Percentiles rank a stretch among this genome's conserved stretches.
Evolutionary conservation across 2,888 invertebrate species (phyloP).

Genomic region (Oxytorus armatus): DNA sequence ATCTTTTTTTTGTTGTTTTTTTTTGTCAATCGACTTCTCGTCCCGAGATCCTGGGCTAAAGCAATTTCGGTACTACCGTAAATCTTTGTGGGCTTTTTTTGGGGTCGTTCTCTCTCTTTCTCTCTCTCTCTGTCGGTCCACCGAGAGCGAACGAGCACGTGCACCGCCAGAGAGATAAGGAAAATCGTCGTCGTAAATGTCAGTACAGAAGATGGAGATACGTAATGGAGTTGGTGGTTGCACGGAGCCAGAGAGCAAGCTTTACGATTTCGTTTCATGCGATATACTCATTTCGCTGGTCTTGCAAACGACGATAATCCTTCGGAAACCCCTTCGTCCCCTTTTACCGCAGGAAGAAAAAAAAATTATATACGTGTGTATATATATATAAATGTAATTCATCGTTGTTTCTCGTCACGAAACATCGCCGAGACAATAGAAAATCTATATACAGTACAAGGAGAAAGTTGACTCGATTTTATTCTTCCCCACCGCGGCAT

Average conservation of each 20-base stretch:
- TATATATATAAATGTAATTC: conserved; percentile 23
- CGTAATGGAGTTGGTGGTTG: conserved; percentile 48
- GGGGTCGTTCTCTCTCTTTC: conserved; percentile 1
- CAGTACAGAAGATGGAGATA: conserved; percentile 45
- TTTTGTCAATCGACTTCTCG: conserved; percentile 14
- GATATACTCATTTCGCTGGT: conserved; percentile 23
- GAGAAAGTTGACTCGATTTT: conserved; percentile 61
- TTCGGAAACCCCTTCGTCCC: too few species aligned
- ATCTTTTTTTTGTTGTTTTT: background rate
- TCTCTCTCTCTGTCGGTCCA: conserved; percentile 26
- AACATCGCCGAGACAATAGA: conserved; percentile 52
- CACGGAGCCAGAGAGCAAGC: background rate
- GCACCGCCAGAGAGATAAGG: conserved; percentile 52
- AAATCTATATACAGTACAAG: conserved; percentile 23
- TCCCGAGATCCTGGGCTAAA: background rate
- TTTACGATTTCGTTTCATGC: conserved; percentile 59
- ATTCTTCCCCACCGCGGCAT: background rate
- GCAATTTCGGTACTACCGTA: conserved; percentile 40
- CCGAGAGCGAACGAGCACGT: conserved; percentile 19
- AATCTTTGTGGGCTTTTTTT: conserved; percentile 31
- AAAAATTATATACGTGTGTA: conserved; percentile 10
- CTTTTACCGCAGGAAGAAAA: conserved; percentile 9
- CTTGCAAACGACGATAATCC: conserved; percentile 26
- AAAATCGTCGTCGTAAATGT: conserved; percentile 64
- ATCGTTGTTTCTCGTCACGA: conserved; percentile 9